Base-by-base conservation (phyloP, 2,113 vertebrate species). In the Aegotheles bennettii region DNA sequence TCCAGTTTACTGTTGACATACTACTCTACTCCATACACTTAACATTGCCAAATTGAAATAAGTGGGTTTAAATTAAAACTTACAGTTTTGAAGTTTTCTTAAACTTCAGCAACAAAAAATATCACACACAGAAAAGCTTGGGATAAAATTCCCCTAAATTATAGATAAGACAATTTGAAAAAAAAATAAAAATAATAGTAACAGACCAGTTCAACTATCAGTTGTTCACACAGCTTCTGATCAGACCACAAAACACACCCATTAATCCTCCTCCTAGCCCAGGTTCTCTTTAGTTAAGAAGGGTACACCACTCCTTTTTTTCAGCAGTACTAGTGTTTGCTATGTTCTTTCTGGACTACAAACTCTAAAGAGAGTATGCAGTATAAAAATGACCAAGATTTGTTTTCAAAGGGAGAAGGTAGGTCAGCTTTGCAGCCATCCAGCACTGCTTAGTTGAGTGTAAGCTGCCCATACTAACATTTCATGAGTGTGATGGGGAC, bases 11-110 rank as follows among this genome's bases (percentile, higher is more conserved):
- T 13, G 17, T 5, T 51, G 77, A 74, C 50, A 84, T 8, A 5
- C 6, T n/a, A 19, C 54, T 61, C 50, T 57, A 42, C 9, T 51
- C 24, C 0, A 0, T 17, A 69, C 9, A n/a, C 7, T 11, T 69
- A 28, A 18, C 29, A 81, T 4, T 54, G 38, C 25, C 56, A 81
- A 81, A 77, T 7, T 50, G 45, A 90, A 56, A 29, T 42, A 88
- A 57, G 8, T 7, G 71, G 7, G 5, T 54, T 85, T 61, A 42
- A 92, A 68, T 43, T 73, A 35, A 85, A 91, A 57, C 15, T 17
- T 84, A 35, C 5, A 10, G 7, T 10, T 71, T 56, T 50, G 19
- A 89, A 92, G 53, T 57, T n/a, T 57, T 64, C 47, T 68, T 87
- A 31, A 68, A 59, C 33, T 61, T 81, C 25, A 67, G 15, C 12